A percentile compares a stretch with the other conserved stretches of the same genome.
Evolutionary conservation across 2,797 vertebrate genomes (phyloP).

Genomic region (Melanotaenia trifasciata): DNA sequence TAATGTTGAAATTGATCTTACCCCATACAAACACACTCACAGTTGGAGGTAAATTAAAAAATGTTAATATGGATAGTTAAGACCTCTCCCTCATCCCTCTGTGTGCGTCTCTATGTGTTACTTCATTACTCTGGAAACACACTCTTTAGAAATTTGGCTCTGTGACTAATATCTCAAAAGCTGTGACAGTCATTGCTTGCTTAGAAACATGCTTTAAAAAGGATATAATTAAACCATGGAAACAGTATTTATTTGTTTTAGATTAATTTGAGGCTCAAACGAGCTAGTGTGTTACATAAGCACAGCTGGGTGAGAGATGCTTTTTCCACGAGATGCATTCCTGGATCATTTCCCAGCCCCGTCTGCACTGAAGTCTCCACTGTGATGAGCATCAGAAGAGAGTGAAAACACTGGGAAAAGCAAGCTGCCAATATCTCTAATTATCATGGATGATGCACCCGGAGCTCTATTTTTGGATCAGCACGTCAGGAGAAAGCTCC

Average conservation of each 20-base stretch:
- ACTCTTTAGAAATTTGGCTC: slow-evolving; percentile 32
- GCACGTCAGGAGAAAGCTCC: slow-evolving; percentile 30
- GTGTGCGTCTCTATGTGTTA: slow-evolving; percentile 2
- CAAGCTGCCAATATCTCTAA: slow-evolving; percentile 63
- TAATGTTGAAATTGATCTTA: slow-evolving; percentile 22
- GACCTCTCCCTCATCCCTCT: slow-evolving; percentile 14
- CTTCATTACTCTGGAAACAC: slow-evolving; percentile 25
- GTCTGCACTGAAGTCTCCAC: slow-evolving; percentile 51
- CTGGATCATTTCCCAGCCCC: slow-evolving; percentile 64
- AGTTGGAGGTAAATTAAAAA: slow-evolving; percentile 39
- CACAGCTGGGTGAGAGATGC: slow-evolving; percentile 58
- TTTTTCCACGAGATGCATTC: slow-evolving; percentile 28
- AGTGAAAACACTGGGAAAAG: slow-evolving; percentile 57
- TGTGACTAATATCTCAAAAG: slow-evolving; percentile 50
- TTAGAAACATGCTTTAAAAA: slow-evolving; percentile 41
- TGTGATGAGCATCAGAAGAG: slow-evolving; percentile 50
- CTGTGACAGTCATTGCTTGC: slow-evolving; percentile 36
- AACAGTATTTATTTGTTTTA: slow-evolving; percentile 57
- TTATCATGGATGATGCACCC: slow-evolving; percentile 61
- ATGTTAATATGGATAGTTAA: slow-evolving; percentile 29
- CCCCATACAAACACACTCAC: slow-evolving; percentile 6
- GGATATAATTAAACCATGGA: slow-evolving; percentile 56
- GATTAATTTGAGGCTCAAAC: slow-evolving; percentile 50
- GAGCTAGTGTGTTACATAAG: slow-evolving; percentile 42
- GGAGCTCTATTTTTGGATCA: slow-evolving; percentile 59